A percentile compares a stretch with the other conserved stretches of the same genome.
Conservation (phyloP, 1,140 invertebrate genomes). For the Euura lappo region DNA sequence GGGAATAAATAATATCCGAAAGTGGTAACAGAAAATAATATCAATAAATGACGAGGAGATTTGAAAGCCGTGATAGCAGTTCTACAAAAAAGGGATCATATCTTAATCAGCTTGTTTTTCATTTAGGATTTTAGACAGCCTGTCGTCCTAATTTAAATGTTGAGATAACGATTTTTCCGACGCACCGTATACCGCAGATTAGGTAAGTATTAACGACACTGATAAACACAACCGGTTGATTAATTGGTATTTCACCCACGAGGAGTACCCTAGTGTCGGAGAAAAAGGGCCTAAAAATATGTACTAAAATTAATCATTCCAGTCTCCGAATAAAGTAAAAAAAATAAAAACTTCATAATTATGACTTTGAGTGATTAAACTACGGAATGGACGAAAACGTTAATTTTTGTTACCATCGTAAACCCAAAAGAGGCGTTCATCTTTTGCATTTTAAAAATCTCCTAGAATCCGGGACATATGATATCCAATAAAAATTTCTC, state of each 20-base stretch:
- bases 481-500: not conserved
- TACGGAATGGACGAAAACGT: too few species aligned
- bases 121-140: not conserved
- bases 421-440: not conserved
- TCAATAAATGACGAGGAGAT: too few species aligned
- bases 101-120: conserved; percentile 1
- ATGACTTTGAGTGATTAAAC: too few species aligned
- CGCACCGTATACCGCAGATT: not conserved
- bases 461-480: not conserved
- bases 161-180: not conserved
- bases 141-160: not conserved
- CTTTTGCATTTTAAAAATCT: too few species aligned
- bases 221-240: not conserved
- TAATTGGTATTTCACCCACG: not conserved
- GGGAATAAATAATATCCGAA: too few species aligned
- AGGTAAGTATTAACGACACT: not conserved
- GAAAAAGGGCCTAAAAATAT: too few species aligned
- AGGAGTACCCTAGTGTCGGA: not conserved
- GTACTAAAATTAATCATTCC: too few species aligned
- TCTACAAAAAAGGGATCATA: not conserved
- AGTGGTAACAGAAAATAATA: too few species aligned
- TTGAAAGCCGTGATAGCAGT: too few species aligned
- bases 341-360: too few species aligned
- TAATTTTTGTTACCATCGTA: not conserved
- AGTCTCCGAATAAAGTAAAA: too few species aligned